Conservation (phyloP, 2,113 vertebrate genomes). For the Lethenteron camtschaticum region DNA sequence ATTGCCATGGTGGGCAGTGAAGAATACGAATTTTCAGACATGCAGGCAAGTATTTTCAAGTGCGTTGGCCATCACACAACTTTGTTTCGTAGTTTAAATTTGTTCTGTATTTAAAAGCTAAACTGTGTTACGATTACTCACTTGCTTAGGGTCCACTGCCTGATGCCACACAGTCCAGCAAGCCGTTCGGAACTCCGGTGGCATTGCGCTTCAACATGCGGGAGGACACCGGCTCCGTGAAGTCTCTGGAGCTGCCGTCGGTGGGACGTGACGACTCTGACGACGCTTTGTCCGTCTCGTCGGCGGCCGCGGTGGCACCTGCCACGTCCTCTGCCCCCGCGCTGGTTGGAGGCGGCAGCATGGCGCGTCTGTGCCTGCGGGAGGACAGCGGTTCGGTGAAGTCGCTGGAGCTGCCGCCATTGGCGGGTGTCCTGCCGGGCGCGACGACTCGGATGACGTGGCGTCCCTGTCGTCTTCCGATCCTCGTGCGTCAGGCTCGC, state of each 20-base stretch:
- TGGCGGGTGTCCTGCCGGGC: conserved; percentile 82
- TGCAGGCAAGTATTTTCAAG: too few species aligned
- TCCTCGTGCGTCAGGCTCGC: conserved; percentile 74
- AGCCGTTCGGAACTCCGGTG: too few species aligned
- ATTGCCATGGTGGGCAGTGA: too few species aligned
- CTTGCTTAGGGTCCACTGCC: too few species aligned
- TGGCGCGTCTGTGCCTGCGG: conserved; percentile 7
- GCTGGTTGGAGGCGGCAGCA: background rate
- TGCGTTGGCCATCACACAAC: too few species aligned
- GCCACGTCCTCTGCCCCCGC: background rate
- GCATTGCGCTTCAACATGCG: background rate
- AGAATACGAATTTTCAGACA: too few species aligned
- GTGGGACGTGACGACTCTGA: conserved; percentile 91
- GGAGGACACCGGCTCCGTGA: conserved; percentile 80
- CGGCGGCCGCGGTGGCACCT: background rate
- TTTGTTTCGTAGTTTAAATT: too few species aligned
- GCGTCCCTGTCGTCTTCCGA: conserved; percentile 95
- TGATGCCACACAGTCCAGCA: too few species aligned
- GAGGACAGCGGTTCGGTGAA: conserved; percentile 88
- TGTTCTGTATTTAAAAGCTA: too few species aligned
- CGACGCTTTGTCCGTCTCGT: conserved; percentile 61
- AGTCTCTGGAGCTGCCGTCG: conserved; percentile 87
- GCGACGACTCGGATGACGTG: conserved; percentile 87
- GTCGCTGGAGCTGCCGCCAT: conserved; percentile 85
- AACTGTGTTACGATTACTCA: too few species aligned